Conservation (phyloP, 1,140 invertebrate genomes). For the Platyscapa corneri region DNA sequence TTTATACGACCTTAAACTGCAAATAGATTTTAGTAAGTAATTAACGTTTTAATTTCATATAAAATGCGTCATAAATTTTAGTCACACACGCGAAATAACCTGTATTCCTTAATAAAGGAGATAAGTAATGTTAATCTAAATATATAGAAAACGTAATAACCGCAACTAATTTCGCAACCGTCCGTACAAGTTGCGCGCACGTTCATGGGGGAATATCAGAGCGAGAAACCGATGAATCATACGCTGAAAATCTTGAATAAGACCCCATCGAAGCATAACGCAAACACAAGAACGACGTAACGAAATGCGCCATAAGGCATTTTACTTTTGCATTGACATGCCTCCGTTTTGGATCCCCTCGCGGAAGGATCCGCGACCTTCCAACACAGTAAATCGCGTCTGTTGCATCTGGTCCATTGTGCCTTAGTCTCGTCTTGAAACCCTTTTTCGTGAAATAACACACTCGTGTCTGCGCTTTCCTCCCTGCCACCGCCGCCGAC, state of each 20-base stretch:
- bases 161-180: conserved; percentile 11
- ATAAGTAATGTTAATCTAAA: background rate
- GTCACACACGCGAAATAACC: background rate
- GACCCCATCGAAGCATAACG: conserved; percentile 18
- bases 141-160: background rate
- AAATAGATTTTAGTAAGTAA: too few relatives aligned
- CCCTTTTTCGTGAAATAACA: conserved; percentile 38
- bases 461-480: background rate
- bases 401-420: conserved; percentile 49
- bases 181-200: background rate
- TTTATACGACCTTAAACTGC: too few relatives aligned
- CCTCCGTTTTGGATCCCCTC: background rate
- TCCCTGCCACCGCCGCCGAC: too few relatives aligned
- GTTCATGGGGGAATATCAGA: conserved; percentile 21
- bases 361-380: conserved; percentile 1
- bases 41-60: too few relatives aligned
- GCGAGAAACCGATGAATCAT: conserved; percentile 15
- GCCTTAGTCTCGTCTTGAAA: background rate
- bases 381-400: conserved; percentile 25
- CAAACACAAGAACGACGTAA: conserved; percentile 4
- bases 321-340: background rate
- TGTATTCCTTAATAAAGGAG: background rate
- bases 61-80: background rate
- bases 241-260: background rate
- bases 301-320: conserved; percentile 29